phyloP scores from a whole-genome alignment of 2,113 vertebrate species.

The Lepus europaeus region DNA sequence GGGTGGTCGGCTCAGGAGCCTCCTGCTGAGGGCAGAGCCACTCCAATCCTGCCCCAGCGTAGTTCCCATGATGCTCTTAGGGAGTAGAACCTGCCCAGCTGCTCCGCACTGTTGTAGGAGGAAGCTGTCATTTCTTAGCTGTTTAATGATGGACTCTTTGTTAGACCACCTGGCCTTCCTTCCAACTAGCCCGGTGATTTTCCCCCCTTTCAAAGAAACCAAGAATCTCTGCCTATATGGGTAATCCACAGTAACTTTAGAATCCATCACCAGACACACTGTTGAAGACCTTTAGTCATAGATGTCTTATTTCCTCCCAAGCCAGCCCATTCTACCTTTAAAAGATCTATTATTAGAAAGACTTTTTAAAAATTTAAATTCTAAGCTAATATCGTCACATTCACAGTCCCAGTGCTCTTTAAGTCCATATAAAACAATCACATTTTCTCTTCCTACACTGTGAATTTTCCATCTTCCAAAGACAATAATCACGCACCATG shows the following conservation, averaged over 20 bases:
- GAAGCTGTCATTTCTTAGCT: not conserved
- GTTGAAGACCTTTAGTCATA: not conserved
- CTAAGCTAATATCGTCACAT: not conserved
- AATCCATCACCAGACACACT: not conserved
- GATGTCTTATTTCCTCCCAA: not conserved
- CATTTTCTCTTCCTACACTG: not conserved
- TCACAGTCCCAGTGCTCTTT: not conserved
- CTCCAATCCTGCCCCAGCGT: accelerated
- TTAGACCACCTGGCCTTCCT: not conserved
- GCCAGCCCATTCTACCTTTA: not conserved
- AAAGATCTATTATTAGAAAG: not conserved
- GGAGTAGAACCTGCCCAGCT: not conserved
- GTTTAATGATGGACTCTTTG: not conserved
- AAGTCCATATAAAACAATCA: not conserved
- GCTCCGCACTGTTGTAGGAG: too few relatives aligned
- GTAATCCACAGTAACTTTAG: not conserved
- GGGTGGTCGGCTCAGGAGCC: not conserved
- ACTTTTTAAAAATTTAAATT: not conserved
- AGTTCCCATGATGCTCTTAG: not conserved
- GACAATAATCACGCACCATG: not conserved
- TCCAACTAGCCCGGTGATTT: not conserved
- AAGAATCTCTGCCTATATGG: not conserved
- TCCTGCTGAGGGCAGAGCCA: not conserved
- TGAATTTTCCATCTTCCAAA: not conserved
- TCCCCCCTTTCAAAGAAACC: not conserved